Evolutionary conservation across 1,140 invertebrate species (phyloP), one percentile per base, ranked within the genome.

Genomic region (Pseudomyrmex sp.): DNA sequence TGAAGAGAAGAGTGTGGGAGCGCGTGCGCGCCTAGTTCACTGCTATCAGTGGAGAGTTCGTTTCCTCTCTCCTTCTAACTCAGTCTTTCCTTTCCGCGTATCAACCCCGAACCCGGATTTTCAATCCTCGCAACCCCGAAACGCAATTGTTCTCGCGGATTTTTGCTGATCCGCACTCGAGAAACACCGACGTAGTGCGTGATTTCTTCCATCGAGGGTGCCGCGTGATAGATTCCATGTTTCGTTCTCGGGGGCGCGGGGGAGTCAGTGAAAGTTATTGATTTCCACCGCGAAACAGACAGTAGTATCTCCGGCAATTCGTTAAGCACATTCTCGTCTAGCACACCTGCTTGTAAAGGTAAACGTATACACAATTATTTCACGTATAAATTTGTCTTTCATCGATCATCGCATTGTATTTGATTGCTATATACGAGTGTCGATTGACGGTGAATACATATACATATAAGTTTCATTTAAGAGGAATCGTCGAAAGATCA

Each of bases 201-300:
- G 5, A 2, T 13, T 18, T 26, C 59, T n/a, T n/a, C n/a, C 26
- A 26, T 0, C 59, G 35, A 65, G 23, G 48, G 20, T 13, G 12
- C 20, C 20, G 61, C 63, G 52, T 2, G 12, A 13, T 52, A 44
- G 15, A 54, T 54, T 35, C 65, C 35, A 0, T 50, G 26, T 74
- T 80, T 75, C 52, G 20, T 26, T 76, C 52, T 87, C 65, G 35
- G 4, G 4, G 4, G 35, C 54, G 52, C 62, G 66, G 72, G n/a
- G 66, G n/a, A 59, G 26, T 26, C 79, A 80, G 82, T 73, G 83
- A 82, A 76, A 84, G 83, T 90, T 92, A 92, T 92, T 91, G 91
- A 92, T 92, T 91, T 76, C 18, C 66, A 62, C 86, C 68, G 88
- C 80, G 82, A 62, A 54, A 54, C 72, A 58, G 18, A 68, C 61